Evolutionary conservation across 2,888 invertebrate species (phyloP).

Genomic region (Luffia ferchaultella): DNA sequence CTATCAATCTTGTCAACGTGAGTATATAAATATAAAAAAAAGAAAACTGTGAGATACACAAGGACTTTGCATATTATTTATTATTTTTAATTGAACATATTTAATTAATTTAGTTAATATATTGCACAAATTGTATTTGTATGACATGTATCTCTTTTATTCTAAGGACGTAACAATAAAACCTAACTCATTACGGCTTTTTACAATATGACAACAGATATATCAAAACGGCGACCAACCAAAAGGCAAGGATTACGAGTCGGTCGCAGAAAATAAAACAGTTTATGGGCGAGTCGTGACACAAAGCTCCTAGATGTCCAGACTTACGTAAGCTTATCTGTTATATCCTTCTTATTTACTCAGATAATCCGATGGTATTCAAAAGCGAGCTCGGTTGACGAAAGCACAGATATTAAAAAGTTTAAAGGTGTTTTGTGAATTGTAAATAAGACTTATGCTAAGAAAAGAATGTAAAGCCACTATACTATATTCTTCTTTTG

Average conservation of each 20-base stretch:
- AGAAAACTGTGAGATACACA: too few species aligned
- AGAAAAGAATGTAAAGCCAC: too few species aligned
- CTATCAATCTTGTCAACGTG: too few species aligned
- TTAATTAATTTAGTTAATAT: too few species aligned
- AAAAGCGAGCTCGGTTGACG: neutral
- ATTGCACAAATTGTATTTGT: too few species aligned
- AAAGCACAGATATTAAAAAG: neutral
- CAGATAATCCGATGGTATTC: neutral
- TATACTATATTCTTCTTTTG: too few species aligned
- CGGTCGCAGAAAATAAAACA: conserved; percentile 36
- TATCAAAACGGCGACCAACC: neutral
- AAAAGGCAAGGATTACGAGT: neutral
- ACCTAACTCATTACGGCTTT: too few species aligned
- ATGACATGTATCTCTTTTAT: too few species aligned
- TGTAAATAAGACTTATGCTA: neutral
- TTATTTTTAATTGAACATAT: too few species aligned
- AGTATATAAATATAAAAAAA: too few species aligned
- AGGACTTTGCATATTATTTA: too few species aligned
- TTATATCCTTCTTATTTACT: neutral
- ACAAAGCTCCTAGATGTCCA: conserved; percentile 1
- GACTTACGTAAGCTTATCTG: neutral
- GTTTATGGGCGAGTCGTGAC: conserved; percentile 22
- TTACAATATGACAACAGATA: neutral
- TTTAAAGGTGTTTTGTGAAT: neutral
- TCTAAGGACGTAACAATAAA: too few species aligned